Conservation (phyloP, 2,797 vertebrate genomes). For the Sebastes dallii region DNA sequence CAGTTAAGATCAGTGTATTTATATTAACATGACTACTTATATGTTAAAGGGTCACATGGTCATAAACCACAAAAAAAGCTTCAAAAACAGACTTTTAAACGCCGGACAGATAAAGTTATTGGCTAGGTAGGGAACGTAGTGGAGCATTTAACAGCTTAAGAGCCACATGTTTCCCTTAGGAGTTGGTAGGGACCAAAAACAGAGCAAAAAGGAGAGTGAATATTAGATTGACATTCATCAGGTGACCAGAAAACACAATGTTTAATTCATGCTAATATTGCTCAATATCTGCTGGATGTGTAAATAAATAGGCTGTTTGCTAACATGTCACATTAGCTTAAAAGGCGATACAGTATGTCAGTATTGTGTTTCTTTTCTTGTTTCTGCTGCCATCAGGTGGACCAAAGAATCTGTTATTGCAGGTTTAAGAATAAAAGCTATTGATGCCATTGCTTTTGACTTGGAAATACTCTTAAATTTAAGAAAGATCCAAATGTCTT, state of each 20-base stretch:
- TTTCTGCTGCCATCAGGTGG: too few species aligned
- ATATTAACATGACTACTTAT: background rate
- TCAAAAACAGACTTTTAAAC: background rate
- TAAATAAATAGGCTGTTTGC: background rate
- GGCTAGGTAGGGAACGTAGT: background rate
- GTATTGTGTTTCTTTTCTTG: too few species aligned
- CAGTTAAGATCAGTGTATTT: background rate
- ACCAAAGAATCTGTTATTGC: background rate
- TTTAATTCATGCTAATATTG: too few species aligned
- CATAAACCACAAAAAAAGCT: background rate
- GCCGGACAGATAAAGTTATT: too few species aligned
- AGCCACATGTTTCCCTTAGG: background rate
- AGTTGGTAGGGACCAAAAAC: background rate
- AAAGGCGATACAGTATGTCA: background rate
- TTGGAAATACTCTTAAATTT: too few species aligned
- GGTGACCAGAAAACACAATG: too few species aligned
- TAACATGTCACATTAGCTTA: background rate
- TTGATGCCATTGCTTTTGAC: background rate
- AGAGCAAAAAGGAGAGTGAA: background rate
- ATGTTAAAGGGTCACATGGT: too few species aligned
- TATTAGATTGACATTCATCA: background rate
- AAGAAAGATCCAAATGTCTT: too few species aligned
- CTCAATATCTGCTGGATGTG: background rate
- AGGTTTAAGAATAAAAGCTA: background rate
- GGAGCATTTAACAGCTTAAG: background rate